Conservation (phyloP, 1,140 invertebrate genomes). For the Sitophilus oryzae region DNA sequence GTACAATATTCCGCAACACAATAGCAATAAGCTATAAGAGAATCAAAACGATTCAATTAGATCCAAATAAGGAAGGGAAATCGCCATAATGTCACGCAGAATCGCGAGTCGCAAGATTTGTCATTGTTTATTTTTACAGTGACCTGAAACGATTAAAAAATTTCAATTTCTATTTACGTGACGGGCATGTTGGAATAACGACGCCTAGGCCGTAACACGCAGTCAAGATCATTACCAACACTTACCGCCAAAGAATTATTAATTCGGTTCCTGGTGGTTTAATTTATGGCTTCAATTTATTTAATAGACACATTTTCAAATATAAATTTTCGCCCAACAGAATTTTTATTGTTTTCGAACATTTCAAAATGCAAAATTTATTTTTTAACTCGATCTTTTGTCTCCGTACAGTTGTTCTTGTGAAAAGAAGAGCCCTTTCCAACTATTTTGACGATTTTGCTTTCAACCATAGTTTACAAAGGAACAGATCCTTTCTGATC, state of each 20-base stretch:
- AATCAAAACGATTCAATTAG: neutral
- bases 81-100: slow-evolving; percentile 6
- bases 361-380: too few species aligned
- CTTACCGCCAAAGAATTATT: neutral
- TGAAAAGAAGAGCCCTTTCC: too few species aligned
- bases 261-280: neutral
- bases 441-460: too few species aligned
- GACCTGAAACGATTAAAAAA: slow-evolving; percentile 2
- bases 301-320: too few species aligned
- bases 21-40: neutral
- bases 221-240: slow-evolving; percentile 2
- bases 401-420: too few species aligned
- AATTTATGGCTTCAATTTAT: too few species aligned
- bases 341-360: too few species aligned
- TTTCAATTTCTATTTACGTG: slow-evolving; percentile 7
- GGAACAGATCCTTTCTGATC: too few species aligned
- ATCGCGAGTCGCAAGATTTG: neutral
- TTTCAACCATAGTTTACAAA: too few species aligned
- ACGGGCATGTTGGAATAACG: neutral
- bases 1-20: too few species aligned
- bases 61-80: slow-evolving; percentile 2
- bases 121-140: slow-evolving; percentile 3
- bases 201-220: neutral
- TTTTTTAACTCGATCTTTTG: too few species aligned
- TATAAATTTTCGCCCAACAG: too few species aligned